Percentiles rank a stretch among this genome's conserved stretches.
These are phyloP conservation scores for Onychorhynchus coronatus DNA, from an alignment of 2,113 vertebrate species.

Conservation along the genomic window DNA sequence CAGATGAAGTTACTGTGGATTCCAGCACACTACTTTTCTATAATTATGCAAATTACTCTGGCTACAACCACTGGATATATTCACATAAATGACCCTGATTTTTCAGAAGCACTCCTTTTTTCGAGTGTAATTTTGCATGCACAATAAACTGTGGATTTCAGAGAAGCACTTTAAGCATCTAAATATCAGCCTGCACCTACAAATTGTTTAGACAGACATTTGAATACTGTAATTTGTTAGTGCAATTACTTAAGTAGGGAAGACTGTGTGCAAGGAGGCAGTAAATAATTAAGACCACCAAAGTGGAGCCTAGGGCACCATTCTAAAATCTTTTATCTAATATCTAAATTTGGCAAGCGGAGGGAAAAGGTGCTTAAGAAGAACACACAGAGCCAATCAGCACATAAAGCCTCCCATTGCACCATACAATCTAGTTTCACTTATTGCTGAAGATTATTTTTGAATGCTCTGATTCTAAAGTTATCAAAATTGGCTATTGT, in stretches of 20 bases:
- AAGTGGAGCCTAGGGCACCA: slow-evolving; percentile 20
- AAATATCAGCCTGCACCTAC: slow-evolving; percentile 33
- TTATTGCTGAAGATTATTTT: slow-evolving; percentile 49
- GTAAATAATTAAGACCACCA: slow-evolving; percentile 57
- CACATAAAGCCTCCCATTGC: neutral
- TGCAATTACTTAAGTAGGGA: slow-evolving; percentile 42
- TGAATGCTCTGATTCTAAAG: slow-evolving; percentile 33
- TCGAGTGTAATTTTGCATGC: slow-evolving; percentile 18
- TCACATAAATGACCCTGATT: slow-evolving; percentile 17
- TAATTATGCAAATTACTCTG: slow-evolving; percentile 21
- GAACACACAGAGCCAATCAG: neutral
- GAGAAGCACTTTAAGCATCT: slow-evolving; percentile 21
- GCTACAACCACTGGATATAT: neutral
- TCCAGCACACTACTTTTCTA: neutral
- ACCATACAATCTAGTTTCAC: neutral
- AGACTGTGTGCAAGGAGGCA: slow-evolving; percentile 24
- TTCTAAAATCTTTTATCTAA: slow-evolving; percentile 26
- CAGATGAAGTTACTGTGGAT: neutral
- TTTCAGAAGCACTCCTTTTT: slow-evolving; percentile 24
- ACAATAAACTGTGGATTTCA: slow-evolving; percentile 43
- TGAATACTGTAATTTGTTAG: slow-evolving; percentile 52
- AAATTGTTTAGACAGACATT: slow-evolving; percentile 42
- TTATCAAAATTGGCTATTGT: slow-evolving; percentile 48
- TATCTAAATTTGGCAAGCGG: neutral
- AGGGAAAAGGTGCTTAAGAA: slow-evolving; percentile 3